Base-by-base conservation (phyloP, 2,888 invertebrate genomes). In the Polia nebulosa region DNA sequence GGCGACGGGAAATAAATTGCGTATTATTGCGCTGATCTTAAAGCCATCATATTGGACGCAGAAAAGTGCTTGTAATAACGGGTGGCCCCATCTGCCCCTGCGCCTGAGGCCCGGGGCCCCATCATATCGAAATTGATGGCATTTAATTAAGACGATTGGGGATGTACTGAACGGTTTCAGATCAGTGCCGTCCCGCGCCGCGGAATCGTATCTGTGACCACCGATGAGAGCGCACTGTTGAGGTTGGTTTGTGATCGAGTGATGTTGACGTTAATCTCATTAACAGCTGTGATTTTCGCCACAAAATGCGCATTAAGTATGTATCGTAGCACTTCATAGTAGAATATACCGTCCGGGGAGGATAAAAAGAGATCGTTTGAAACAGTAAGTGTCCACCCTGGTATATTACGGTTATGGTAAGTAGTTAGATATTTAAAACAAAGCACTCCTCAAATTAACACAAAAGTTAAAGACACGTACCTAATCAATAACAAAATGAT, bases 71-170 rank as follows among this genome's bases (percentile, higher is more conserved):
- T 11, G 57, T 69, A 17, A 65, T 72, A 64, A 36, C 41, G 52
- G 45, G 61, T 57, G 67, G 55, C 29, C 32, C 13, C 41, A 41
- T 5, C 41, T 15, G 13, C 25, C 22, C 27, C 17, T 27, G 52
- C 27, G 27, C 4, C 3, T 29, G 15, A 22, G 5, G 17, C 13
- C 25, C 20, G 2, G 20, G 39, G 70, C 81, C 85, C 78, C 84
- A 85, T 86, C 72, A 85, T 83, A 84, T 85, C 77, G 71, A 73
- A 84, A 84, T 85, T 83, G 80, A 85, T 82, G 82, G 76, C 77
- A 85, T 86, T 87, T 85, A 87, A 87, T 88, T 88, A 88, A 83
- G 72, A 69, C 82, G 82, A 82, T 83, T 84, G 80, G 79, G 79
- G 81, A 84, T 77, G n/a, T 47, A 63, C 34, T 34, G 25, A 66